Evolutionary conservation across 1,140 invertebrate species (phyloP), one percentile per base, ranked within the genome.

Genomic region (Drosophila suzukii): DNA sequence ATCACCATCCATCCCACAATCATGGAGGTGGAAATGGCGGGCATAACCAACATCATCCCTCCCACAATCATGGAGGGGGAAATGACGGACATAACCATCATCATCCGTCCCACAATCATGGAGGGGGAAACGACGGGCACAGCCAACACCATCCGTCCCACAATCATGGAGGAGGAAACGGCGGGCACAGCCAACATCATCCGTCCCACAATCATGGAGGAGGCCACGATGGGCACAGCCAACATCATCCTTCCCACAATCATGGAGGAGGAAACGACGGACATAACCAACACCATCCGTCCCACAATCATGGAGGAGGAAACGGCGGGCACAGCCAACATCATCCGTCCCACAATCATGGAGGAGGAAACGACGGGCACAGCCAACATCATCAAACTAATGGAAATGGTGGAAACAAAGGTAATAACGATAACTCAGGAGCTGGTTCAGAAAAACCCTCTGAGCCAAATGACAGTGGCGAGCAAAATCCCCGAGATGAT

Each of bases 401-500:
- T 4, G 65, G 38, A 20, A 17, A 38, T 6, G 38, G 32, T 6
- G 65, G 59, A 13, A 32, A 59, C 6, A 30, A 20, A 2, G 32
- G 15, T 13, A n/a, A 12, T 17, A 32, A 38, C 12, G 20, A 24
- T 17, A 20, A 15, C 6, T 11, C 11, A 17, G 27, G 41, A n/a
- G 5, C 15, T 32, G 1, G n/a, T n/a, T 6, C 6, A 13, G 24
- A 27, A 11, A 36, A 43, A 3, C 36, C 46, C 1, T 7, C 30
- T 0, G 24, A 49, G 3, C 55, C 49, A 2, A n/a, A 11, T 4
- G 30, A 8, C 6, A 43, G 30, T 15, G 59, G 30, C 7, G 43
- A 57, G 0, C 60, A 71, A 12, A 8, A 1, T 8, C 60, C 61
- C 0, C 61, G 65, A 0, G 67, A 57, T 49, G 67, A 57, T 30